Conservation (phyloP, 2,797 vertebrate species). For the Ceyx erithaca region DNA sequence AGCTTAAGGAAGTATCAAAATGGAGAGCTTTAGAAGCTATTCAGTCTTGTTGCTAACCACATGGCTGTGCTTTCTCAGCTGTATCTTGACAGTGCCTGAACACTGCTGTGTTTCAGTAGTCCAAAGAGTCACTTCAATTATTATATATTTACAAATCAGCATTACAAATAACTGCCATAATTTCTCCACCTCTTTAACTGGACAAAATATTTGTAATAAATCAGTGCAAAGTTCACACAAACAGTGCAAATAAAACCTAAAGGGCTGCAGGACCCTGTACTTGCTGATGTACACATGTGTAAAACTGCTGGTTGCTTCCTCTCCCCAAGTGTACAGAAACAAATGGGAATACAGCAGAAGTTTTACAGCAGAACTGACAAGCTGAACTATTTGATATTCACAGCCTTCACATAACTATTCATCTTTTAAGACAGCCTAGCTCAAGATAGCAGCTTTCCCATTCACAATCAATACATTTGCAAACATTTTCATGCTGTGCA, state of each 20-base stretch:
- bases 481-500: not conserved
- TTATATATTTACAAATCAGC: not conserved
- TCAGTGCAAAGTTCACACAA: not conserved
- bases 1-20: not conserved
- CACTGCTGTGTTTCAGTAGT: not conserved
- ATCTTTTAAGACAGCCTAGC: slow-evolving; percentile 9
- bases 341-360: not conserved
- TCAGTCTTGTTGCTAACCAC: not conserved
- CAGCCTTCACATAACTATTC: not conserved
- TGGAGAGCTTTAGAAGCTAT: not conserved
- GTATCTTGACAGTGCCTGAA: not conserved
- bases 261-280: not conserved
- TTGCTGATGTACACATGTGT: not conserved
- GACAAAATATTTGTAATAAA: not conserved
- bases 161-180: not conserved
- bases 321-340: not conserved
- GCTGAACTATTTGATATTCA: slow-evolving; percentile 11
- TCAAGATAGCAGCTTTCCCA: not conserved
- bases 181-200: not conserved
- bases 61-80: not conserved
- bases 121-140: not conserved
- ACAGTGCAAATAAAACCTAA: not conserved
- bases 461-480: slow-evolving; percentile 15
- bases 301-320: not conserved
- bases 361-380: not conserved